Percentiles rank a stretch among this genome's conserved stretches.
Evolutionary conservation across 2,888 invertebrate species (phyloP).

Genomic region (Pristionchus entomophagus): DNA sequence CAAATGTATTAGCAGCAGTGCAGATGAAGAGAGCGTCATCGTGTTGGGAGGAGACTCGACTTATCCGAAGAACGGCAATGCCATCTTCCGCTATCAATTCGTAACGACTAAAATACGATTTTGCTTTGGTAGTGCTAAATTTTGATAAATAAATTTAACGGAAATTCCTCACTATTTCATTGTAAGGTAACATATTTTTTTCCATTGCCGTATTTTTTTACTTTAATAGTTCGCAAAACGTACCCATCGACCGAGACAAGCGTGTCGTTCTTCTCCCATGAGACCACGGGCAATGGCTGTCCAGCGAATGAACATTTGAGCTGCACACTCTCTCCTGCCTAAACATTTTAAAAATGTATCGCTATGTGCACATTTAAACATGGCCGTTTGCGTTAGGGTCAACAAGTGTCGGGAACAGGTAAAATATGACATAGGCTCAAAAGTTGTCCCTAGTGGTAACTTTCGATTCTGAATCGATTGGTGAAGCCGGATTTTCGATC

Average conservation of each 20-base stretch:
- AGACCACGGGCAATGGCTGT: slow-evolving; percentile 65
- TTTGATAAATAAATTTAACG: not conserved
- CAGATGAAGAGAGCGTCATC: slow-evolving; percentile 87
- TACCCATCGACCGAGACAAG: slow-evolving; percentile 59
- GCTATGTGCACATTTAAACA: no score
- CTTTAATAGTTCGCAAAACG: no score
- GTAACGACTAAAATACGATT: slow-evolving; percentile 59
- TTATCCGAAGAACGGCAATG: slow-evolving; percentile 65
- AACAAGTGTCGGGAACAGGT: no score
- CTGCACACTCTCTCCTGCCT: slow-evolving; percentile 44
- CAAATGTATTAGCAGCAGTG: slow-evolving; percentile 87
- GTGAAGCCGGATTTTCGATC: no score
- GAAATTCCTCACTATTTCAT: not conserved
- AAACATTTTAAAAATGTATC: not conserved
- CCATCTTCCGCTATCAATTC: slow-evolving; percentile 71
- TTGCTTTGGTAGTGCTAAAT: not conserved
- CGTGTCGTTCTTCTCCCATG: slow-evolving; percentile 65
- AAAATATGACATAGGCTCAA: no score
- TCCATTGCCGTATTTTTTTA: no score
- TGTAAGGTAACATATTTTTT: no score
- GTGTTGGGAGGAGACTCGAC: slow-evolving; percentile 81
- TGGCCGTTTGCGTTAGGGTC: no score
- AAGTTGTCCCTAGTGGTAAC: no score
- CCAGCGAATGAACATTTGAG: slow-evolving; percentile 64
- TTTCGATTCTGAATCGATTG: no score